These are phyloP conservation scores for Laupala kohalensis DNA, from an alignment of 1,140 invertebrate species.

Conservation along the genomic window DNA sequence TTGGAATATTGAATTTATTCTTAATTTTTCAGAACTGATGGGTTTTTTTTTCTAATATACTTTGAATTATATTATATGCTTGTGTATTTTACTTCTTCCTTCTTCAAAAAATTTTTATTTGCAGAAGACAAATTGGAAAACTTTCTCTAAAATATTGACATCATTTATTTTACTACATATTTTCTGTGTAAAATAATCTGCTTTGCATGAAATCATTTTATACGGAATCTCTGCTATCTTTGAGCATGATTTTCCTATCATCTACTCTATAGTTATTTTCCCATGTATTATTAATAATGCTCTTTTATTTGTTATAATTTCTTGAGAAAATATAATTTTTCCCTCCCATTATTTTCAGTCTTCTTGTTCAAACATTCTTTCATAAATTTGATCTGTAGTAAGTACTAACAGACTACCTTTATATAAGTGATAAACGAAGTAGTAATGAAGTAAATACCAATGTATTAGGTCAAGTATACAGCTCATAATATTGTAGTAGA, in stretches of 20 bases:
- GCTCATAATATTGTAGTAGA: background rate
- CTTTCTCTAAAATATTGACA: no score
- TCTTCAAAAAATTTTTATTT: no score
- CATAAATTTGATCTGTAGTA: background rate
- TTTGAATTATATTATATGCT: no score
- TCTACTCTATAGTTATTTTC: no score
- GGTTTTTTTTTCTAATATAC: no score
- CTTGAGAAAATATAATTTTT: no score
- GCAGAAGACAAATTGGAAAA: no score
- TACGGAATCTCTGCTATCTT: background rate
- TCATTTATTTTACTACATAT: no score
- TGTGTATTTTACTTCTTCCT: no score
- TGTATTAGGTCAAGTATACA: background rate
- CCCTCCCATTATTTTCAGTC: background rate
- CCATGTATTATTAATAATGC: no score
- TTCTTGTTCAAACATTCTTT: background rate
- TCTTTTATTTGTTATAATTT: background rate
- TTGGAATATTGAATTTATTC: no score
- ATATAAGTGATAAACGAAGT: background rate
- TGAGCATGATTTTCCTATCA: background rate
- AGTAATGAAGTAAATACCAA: background rate
- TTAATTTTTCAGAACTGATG: no score
- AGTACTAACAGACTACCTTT: background rate
- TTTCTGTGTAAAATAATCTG: background rate
- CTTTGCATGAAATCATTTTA: background rate